Percentiles rank a stretch among this genome's conserved stretches.
Conservation (phyloP, 2,888 invertebrate species). For the Mesochorus sp. region DNA sequence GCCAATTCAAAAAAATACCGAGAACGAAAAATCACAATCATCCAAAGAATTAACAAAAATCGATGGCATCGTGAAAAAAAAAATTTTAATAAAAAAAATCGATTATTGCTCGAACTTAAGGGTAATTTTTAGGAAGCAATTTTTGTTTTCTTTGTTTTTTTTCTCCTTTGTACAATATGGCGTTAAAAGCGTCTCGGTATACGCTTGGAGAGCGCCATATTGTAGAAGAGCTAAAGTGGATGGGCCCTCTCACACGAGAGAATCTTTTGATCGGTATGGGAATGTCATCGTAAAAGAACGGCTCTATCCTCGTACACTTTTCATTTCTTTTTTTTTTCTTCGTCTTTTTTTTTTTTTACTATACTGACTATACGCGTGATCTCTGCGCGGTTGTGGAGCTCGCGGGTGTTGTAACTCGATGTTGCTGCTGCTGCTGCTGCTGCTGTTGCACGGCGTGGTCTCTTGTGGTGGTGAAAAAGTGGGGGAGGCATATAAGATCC, state of each 20-base stretch:
- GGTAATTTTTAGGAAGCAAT: too few species aligned
- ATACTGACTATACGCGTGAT: constrained; percentile 24
- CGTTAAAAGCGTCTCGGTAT: too few species aligned
- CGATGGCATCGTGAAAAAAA: too few species aligned
- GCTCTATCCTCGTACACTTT: constrained; percentile 13
- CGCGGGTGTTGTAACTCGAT: constrained; percentile 65
- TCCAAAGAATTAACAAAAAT: too few species aligned
- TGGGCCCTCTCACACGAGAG: not conserved
- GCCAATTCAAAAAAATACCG: too few species aligned
- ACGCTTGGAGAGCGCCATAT: not conserved
- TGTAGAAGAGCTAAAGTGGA: constrained; percentile 13
- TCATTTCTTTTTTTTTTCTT: not conserved
- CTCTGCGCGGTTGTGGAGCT: constrained; percentile 39
- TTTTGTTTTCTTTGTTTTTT: too few species aligned
- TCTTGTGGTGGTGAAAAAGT: constrained; percentile 69
- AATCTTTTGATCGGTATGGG: not conserved
- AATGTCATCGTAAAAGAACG: constrained; percentile 14
- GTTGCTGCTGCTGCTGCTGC: too few species aligned
- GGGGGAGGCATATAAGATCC: constrained; percentile 81
- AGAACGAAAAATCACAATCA: too few species aligned
- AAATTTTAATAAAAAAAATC: too few species aligned
- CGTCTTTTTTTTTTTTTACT: constrained; percentile 22
- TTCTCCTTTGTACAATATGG: too few species aligned
- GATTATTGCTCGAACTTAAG: too few species aligned
- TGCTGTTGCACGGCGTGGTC: constrained; percentile 52